phyloP scores from a whole-genome alignment of 2,888 invertebrate species.

The Phalera bucephala region DNA sequence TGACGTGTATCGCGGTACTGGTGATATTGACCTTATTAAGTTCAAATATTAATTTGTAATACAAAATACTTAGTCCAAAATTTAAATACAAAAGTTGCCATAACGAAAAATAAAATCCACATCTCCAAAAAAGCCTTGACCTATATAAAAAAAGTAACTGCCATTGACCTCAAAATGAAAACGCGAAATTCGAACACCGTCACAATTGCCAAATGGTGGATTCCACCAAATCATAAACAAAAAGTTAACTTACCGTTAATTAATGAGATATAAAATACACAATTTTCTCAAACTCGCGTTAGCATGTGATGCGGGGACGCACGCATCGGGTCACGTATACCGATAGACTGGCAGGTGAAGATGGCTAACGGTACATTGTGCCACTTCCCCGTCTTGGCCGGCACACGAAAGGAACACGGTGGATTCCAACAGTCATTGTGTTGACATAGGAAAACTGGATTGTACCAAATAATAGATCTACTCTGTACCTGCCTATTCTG shows the following conservation, averaged over 20 bases:
- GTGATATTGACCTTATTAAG: too few relatives aligned
- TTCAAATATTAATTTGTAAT: too few relatives aligned
- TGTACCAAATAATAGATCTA: too few relatives aligned
- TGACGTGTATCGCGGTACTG: too few relatives aligned
- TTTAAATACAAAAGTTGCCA: too few relatives aligned
- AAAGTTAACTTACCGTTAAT: conserved; percentile 55
- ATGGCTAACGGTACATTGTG: conserved; percentile 64
- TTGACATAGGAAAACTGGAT: neutral
- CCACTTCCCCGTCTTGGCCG: conserved; percentile 56
- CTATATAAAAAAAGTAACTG: too few relatives aligned
- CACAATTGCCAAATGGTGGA: conserved; percentile 9
- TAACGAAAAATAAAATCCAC: too few relatives aligned
- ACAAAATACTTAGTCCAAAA: too few relatives aligned
- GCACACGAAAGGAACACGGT: neutral
- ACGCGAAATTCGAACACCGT: conserved; percentile 1
- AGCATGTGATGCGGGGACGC: conserved; percentile 39
- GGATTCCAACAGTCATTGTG: neutral
- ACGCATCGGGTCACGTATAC: conserved; percentile 45
- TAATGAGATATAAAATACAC: conserved; percentile 26
- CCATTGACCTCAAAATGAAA: too few relatives aligned
- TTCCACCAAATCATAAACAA: conserved; percentile 16
- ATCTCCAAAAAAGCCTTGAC: too few relatives aligned
- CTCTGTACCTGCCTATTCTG: too few relatives aligned
- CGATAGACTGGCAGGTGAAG: conserved; percentile 56
- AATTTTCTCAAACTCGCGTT: conserved; percentile 27